Conservation (phyloP, 2,888 invertebrate species). For the Hirtodrosophila cameraria region DNA sequence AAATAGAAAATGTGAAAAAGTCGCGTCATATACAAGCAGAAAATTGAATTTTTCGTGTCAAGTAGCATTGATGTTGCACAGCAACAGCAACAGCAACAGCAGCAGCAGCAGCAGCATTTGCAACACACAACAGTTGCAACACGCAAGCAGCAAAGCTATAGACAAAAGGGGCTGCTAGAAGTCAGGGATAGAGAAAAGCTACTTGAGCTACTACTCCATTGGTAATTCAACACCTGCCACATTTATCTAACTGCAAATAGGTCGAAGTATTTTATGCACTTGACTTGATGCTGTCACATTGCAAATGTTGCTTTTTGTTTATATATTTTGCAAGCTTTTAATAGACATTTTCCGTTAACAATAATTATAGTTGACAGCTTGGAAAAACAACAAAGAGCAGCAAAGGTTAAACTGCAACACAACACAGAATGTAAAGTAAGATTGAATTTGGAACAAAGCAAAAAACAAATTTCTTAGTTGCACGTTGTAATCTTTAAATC, state of each 20-base stretch:
- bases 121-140: background rate
- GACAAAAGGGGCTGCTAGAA: background rate
- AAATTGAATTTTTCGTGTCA: slow-evolving; percentile 76
- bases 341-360: background rate
- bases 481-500: too few species aligned
- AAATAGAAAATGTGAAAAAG: slow-evolving; percentile 51
- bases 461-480: too few species aligned
- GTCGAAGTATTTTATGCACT: slow-evolving; percentile 51
- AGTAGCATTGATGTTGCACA: slow-evolving; percentile 63
- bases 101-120: too few species aligned
- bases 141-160: background rate
- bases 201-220: slow-evolving; percentile 29
- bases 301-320: slow-evolving; percentile 1
- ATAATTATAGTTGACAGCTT: too few species aligned
- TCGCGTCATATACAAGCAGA: slow-evolving; percentile 50
- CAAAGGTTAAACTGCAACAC: too few species aligned
- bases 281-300: slow-evolving; percentile 29
- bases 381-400: too few species aligned
- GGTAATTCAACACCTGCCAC: slow-evolving; percentile 47
- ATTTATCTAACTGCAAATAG: slow-evolving; percentile 48
- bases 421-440: too few species aligned
- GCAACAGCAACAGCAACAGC: slow-evolving; percentile 17
- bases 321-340: background rate
- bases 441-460: too few species aligned
- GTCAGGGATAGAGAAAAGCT: background rate